Base-by-base conservation (phyloP, 2,797 vertebrate genomes). In the Rhynchotus rufescens region DNA sequence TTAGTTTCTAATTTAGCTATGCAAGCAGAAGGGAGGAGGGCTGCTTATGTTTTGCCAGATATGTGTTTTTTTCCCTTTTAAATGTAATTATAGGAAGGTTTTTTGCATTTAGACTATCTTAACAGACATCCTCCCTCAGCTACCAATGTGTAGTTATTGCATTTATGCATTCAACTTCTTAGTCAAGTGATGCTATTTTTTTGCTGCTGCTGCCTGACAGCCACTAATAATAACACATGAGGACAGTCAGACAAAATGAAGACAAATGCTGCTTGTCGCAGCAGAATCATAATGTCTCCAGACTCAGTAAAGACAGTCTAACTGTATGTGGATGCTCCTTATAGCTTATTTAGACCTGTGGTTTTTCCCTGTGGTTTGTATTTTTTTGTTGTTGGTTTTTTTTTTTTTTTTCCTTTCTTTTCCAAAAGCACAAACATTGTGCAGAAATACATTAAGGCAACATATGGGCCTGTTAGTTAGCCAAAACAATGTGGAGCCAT, bases 211-310 rank as follows among this genome's bases (percentile, higher is more conserved):
- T 95, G 97, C 96, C 98, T 98, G 98, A 99, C 98, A 99, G 98
- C 98, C 98, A 98, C 98, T 99, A 99, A 99, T 99, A 99, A 99
- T 98, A 99, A 99, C 98, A 97, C 99, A 99, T 99, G 99, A 99
- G 98, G 98, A 98, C 98, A 98, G 98, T 99, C 98, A 98, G 98
- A 98, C 98, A 98, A 99, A 99, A 99, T 99, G 99, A 99, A 99
- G 99, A 99, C 99, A 99, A 99, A 99, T 99, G 98, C 97, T 94
- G 98, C 98, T 96, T 97, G 97, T 98, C 97, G 98, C 98, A 98
- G 97, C 97, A 97, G 98, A 99, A 98, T 99, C 98, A 98, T 99
- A 99, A 99, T 99, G 98, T 98, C 97, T 98, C 97, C 96, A 97
- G 97, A 98, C 98, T 98, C 97, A 96, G 97, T 97, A 98, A 98